These are phyloP conservation scores for silkworm (Bombyx mori) DNA, from an alignment of 1,140 invertebrate species.

Conservation along the genomic window ASM3026992v2 NC_085111.1:12133501-12134000, in stretches of 20 bases:
- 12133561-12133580: too few species aligned
- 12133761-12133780: background rate
- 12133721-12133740: constrained; percentile 19
- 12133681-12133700: constrained; percentile 21
- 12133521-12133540: too few species aligned
- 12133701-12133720: constrained; percentile 22
- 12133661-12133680: constrained; percentile 12
- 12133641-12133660: too few species aligned
- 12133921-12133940: background rate
- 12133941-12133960: background rate
- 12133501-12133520: too few species aligned
- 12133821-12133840: constrained; percentile 88
- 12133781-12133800: constrained; percentile 1
- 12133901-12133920: background rate
- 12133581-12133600: too few species aligned
- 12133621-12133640: constrained; percentile 37
- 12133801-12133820: constrained; percentile 62
- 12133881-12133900: constrained; percentile 74
- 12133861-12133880: constrained; percentile 93
- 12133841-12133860: constrained; percentile 93
- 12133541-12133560: too few species aligned
- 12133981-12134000: too few species aligned
- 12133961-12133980: too few species aligned
- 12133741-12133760: background rate
- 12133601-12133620: constrained; percentile 39